Percentiles rank a stretch among this genome's conserved stretches.
These are phyloP conservation scores for Caiman crocodilus DNA, from an alignment of 2,797 vertebrate genomes.

Conservation along the genomic window DNA sequence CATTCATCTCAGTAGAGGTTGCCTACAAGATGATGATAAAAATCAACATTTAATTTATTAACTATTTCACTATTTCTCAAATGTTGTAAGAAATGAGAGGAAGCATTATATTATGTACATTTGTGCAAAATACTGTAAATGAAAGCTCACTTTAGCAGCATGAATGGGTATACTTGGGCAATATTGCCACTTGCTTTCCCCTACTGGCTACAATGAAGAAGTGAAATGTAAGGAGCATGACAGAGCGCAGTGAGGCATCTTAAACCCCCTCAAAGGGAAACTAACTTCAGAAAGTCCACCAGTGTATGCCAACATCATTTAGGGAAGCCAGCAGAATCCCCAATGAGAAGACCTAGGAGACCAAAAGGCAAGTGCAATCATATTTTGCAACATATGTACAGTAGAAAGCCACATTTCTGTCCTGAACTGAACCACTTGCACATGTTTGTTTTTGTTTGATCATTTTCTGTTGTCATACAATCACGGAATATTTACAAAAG, in stretches of 20 bases:
- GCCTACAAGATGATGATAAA: not conserved
- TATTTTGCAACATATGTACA: not conserved
- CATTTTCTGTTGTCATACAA: not conserved
- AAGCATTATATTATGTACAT: not conserved
- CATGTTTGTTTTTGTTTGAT: not conserved
- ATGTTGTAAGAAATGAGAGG: not conserved
- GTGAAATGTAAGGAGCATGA: not conserved
- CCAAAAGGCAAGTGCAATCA: not conserved
- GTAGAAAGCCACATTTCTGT: not conserved
- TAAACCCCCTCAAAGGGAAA: not conserved
- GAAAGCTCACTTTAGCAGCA: not conserved
- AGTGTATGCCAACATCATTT: not conserved
- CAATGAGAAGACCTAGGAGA: accelerated
- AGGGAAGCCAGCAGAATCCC: not conserved
- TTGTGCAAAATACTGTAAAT: not conserved
- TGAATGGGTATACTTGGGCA: not conserved
- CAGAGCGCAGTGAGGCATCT: not conserved
- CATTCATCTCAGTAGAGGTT: not conserved
- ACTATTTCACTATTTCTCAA: not conserved
- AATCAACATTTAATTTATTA: not conserved
- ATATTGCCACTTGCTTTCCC: not conserved
- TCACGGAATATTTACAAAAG: not conserved
- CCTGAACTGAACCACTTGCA: not conserved
- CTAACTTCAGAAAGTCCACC: not conserved
- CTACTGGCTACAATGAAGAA: not conserved